Conservation (phyloP, 2,888 invertebrate species). For the Dyspetes luteomarginatus region DNA sequence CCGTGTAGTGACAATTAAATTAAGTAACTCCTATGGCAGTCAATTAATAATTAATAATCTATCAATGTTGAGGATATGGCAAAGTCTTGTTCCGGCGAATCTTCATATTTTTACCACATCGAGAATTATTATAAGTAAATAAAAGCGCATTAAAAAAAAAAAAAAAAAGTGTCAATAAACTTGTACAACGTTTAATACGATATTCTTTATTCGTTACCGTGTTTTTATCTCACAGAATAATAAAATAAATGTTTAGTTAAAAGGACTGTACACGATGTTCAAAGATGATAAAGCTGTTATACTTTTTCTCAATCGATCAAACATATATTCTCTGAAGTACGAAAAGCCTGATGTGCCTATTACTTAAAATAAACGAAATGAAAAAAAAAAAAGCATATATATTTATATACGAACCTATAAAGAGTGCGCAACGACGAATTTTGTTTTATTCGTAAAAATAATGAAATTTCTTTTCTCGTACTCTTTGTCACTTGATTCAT, state of each 20-base stretch:
- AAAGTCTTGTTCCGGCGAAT: no score
- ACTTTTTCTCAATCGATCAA: constrained; percentile 14
- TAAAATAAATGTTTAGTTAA: constrained; percentile 75
- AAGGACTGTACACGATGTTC: constrained; percentile 70
- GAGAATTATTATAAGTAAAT: no score
- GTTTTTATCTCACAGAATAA: constrained; percentile 73
- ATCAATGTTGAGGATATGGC: no score
- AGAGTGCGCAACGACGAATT: constrained; percentile 46
- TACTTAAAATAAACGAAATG: not conserved
- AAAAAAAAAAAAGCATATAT: not conserved
- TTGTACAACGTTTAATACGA: constrained; percentile 45
- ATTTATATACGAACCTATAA: constrained; percentile 22
- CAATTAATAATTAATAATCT: no score
- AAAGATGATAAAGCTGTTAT: constrained; percentile 66
- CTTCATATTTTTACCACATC: no score
- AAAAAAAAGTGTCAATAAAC: constrained; percentile 27
- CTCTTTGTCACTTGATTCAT: no score
- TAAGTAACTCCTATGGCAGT: no score
- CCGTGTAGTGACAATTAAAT: no score
- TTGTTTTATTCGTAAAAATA: no score
- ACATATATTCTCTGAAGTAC: constrained; percentile 22
- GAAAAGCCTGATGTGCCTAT: constrained; percentile 12
- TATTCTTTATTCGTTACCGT: constrained; percentile 65
- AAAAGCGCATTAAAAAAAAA: not conserved
- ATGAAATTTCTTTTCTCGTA: no score